A percentile compares a stretch with the other conserved stretches of the same genome.
Conservation (phyloP, 2,797 vertebrate species). For the Sciaenops ocellatus region DNA sequence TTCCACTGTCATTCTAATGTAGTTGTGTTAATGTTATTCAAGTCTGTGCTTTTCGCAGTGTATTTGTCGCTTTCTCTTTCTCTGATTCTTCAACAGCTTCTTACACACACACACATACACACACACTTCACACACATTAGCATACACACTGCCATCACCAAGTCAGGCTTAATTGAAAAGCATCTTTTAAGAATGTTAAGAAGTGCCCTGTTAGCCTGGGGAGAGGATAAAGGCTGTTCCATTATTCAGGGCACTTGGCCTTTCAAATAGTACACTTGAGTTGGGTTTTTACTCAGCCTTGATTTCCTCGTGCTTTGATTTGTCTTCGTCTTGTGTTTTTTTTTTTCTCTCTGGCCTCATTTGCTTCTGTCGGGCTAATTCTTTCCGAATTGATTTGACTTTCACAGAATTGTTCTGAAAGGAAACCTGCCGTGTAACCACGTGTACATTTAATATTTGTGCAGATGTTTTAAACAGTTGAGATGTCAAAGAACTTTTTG, state of each 20-base stretch:
- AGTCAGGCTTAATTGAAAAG: slow-evolving; percentile 71
- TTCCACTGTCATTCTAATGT: slow-evolving; percentile 10
- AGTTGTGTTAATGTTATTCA: slow-evolving; percentile 29
- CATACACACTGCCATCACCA: slow-evolving; percentile 50
- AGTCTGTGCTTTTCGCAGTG: background rate
- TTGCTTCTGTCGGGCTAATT: slow-evolving; percentile 1
- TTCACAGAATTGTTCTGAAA: background rate
- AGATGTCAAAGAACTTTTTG: background rate
- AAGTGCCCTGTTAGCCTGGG: slow-evolving; percentile 51
- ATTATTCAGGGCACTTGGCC: slow-evolving; percentile 67
- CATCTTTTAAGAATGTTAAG: slow-evolving; percentile 66
- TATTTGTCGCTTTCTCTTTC: slow-evolving; percentile 13
- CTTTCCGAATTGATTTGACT: slow-evolving; percentile 1
- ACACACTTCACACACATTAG: slow-evolving; percentile 36
- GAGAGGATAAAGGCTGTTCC: slow-evolving; percentile 55
- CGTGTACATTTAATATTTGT: background rate
- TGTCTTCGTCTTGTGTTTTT: slow-evolving; percentile 27
- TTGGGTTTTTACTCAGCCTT: slow-evolving; percentile 39
- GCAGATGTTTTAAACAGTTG: background rate
- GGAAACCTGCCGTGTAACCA: background rate
- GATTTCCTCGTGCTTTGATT: slow-evolving; percentile 36
- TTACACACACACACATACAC: slow-evolving; percentile 9
- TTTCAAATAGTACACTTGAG: slow-evolving; percentile 55
- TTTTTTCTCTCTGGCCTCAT: slow-evolving; percentile 3
- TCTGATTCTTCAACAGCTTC: slow-evolving; percentile 9